Base-by-base conservation (phyloP, 2,888 invertebrate species). In the Nephrocerus scutellatus region DNA sequence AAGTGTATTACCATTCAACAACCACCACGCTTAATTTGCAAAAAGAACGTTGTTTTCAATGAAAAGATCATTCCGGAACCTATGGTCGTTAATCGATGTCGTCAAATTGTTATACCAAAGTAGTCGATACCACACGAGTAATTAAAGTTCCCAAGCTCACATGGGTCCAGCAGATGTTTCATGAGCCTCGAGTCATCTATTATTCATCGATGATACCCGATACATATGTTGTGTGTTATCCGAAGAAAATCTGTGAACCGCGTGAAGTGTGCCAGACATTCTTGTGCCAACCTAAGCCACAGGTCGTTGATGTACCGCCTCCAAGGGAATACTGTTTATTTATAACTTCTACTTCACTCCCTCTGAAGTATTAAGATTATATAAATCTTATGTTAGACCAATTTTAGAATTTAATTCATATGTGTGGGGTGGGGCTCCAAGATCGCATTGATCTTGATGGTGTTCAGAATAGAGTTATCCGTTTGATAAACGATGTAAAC, bases 221-320 rank as follows among this genome's bases (percentile, higher is more conserved):
- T 51, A 63, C 65, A 1, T 63, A 61, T 49, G 61, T 66, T 32
- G 58, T 62, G 9, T 62, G 62, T 42, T 57, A 59, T 48, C 61
- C 62, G 13, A 60, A 64, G 25, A 50, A 53, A 10, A 54, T 66
- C 8, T 58, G 59, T 32, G 63, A 64, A 31, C 65, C 65, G 3
- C 55, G 60, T 24, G 64, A 64, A 52, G 56, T 66, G 13, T 63
- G 63, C 40, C 62, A 63, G 40, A 57, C 60, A 10, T 56, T 65
- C 31, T 47, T 65, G 25, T 64, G 64, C 36, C 63, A 66, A 44
- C 65, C 65, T 4, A 64, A 62, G 39, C 62, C 64, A 0, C 65
- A 66, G 51, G 54, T 56, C 0, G 49, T 66, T 19, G 63, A 63
- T 50, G 52, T 66, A 33, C 65, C 65, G n/a, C 56, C 59, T n/a